Base-by-base conservation (phyloP, 1,140 invertebrate genomes). In the Drosophila truncata region DNA sequence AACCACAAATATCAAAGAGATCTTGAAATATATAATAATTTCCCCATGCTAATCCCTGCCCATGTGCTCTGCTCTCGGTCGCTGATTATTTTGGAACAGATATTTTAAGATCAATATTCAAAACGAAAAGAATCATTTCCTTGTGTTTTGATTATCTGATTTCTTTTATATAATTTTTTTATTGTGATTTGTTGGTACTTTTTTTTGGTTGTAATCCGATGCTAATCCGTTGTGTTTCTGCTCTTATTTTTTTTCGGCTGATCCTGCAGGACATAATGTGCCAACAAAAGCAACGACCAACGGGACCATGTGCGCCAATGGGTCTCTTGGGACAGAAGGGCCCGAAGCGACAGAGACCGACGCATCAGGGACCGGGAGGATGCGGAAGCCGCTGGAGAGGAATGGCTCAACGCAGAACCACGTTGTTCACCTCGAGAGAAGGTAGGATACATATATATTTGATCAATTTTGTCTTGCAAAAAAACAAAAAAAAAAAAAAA, bases 351-450 rank as follows among this genome's bases (percentile, higher is more conserved):
- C 92, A 93, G 91, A 93, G 92, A 92, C 92, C 92, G 92, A 93
- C 92, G 78, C 92, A 93, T 92, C 91, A 91, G 91, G 91, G 92
- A 87, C 92, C 92, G 85, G 92, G 92, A 64, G 92, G 92, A 80
- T 93, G 92, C 92, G 92, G 92, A 88, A 93, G 91, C 78, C 92
- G 96, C 80, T 97, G 97, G 97, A 97, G 97, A 95, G 97, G 96
- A 94, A 96, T 95, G 95, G 96, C 96, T 94, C 97, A 97, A 95
- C 96, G 97, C 94, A 95, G 97, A 95, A 97, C 96, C 96, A 98
- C 97, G 93, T 96, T 98, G 95, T 97, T 97, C 96, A 97, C 97
- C 97, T 98, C 97, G 96, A 98, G 97, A 97, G 97, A 97, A 96
- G 97, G 85, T 91, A 85, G 35, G 33, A 23, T 47, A 47, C 16